Conservation (phyloP, 2,113 vertebrate species). For the Tetraodon nigroviridis region DNA sequence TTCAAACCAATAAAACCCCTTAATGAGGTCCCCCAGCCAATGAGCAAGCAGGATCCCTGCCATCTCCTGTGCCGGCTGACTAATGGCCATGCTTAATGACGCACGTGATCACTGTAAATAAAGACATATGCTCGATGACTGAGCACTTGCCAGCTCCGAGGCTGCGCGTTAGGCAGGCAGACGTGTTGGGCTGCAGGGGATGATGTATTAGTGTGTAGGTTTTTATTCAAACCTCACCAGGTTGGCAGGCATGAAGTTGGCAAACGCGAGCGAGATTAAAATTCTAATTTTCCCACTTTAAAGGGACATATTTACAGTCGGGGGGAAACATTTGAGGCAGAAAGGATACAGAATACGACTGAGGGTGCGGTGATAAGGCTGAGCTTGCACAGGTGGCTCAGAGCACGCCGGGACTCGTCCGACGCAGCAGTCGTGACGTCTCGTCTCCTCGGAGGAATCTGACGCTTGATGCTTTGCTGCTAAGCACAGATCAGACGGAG, state of each 20-base stretch:
- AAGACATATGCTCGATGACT: slow-evolving; percentile 54
- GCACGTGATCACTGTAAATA: slow-evolving; percentile 58
- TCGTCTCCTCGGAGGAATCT: slow-evolving; percentile 1
- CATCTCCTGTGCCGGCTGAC: slow-evolving; percentile 44
- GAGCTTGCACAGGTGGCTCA: background rate
- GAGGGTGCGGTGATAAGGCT: slow-evolving; percentile 1
- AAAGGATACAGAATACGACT: background rate
- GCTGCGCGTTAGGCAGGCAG: slow-evolving; percentile 17
- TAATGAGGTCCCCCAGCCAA: slow-evolving; percentile 44
- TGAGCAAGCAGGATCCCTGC: slow-evolving; percentile 33
- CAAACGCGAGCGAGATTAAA: slow-evolving; percentile 21
- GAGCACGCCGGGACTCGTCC: background rate
- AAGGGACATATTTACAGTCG: slow-evolving; percentile 23
- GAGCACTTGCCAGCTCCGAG: slow-evolving; percentile 22
- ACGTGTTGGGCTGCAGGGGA: slow-evolving; percentile 29
- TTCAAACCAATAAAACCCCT: slow-evolving; percentile 37
- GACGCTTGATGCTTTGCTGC: slow-evolving; percentile 1
- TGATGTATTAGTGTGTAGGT: slow-evolving; percentile 17
- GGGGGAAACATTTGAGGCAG: background rate
- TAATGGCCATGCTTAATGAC: slow-evolving; percentile 41
- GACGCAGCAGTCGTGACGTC: background rate
- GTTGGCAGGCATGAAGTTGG: slow-evolving; percentile 33
- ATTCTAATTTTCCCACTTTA: slow-evolving; percentile 16
- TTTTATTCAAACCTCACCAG: slow-evolving; percentile 28
- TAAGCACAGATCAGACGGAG: background rate